Percentiles rank a stretch among this genome's conserved stretches.
These are phyloP conservation scores for Agriopis leucophaearia DNA, from an alignment of 2,888 invertebrate genomes.

Conservation along the genomic window DNA sequence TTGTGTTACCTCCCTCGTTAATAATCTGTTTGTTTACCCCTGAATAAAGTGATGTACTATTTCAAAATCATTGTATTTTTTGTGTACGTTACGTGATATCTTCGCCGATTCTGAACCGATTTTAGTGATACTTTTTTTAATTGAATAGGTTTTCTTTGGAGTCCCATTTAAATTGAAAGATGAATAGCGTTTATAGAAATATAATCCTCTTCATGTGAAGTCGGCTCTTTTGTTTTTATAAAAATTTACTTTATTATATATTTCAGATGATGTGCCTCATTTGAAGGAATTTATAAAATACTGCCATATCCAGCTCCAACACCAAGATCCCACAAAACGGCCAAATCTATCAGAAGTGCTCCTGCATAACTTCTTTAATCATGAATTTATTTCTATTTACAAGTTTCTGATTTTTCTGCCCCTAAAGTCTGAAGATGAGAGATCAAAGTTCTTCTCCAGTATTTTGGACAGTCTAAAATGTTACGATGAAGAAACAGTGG, in stretches of 20 bases:
- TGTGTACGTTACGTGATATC: too few relatives aligned
- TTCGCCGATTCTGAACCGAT: too few relatives aligned
- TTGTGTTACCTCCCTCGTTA: too few relatives aligned
- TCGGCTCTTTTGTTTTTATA: too few relatives aligned
- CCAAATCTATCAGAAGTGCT: conserved; percentile 89
- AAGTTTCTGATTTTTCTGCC: conserved; percentile 94
- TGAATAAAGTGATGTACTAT: too few relatives aligned
- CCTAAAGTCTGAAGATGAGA: conserved; percentile 91
- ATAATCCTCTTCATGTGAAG: too few relatives aligned
- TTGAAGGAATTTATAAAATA: conserved; percentile 89
- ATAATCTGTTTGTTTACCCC: too few relatives aligned
- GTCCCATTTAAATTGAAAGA: too few relatives aligned
- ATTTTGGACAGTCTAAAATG: conserved; percentile 89
- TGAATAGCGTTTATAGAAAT: too few relatives aligned
- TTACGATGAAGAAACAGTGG: conserved; percentile 93
- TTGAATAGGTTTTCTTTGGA: too few relatives aligned
- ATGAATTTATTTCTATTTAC: conserved; percentile 94
- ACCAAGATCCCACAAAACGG: conserved; percentile 87
- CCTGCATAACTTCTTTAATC: conserved; percentile 92
- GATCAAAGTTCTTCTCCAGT: conserved; percentile 91
- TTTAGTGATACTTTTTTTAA: too few relatives aligned
- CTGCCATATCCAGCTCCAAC: conserved; percentile 90
- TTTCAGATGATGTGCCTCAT: conserved; percentile 89
- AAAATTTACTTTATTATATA: not conserved
- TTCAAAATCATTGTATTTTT: too few relatives aligned